Percentiles rank a stretch among this genome's conserved stretches.
These are phyloP conservation scores for Myioborus miniatus DNA, from an alignment of 2,797 vertebrate genomes.

Conservation along the genomic window DNA sequence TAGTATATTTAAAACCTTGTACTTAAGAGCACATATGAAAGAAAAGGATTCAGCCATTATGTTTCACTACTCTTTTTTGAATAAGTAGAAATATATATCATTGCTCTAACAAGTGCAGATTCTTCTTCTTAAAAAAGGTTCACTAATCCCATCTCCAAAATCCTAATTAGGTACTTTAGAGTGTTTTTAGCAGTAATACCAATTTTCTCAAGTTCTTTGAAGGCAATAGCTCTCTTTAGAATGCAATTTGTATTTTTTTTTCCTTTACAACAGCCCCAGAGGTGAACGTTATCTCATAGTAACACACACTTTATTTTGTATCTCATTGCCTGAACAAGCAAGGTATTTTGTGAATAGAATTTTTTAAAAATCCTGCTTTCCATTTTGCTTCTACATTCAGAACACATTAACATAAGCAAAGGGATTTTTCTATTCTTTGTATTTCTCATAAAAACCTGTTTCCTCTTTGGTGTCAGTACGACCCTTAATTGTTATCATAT, in stretches of 20 bases:
- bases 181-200: neutral
- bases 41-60: neutral
- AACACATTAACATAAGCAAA: neutral
- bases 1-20: neutral
- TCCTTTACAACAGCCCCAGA: neutral
- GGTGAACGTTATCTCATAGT: slow-evolving; percentile 10
- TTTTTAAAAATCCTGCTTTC: neutral
- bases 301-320: neutral
- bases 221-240: neutral
- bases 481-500: neutral
- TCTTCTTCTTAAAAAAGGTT: neutral
- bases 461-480: neutral
- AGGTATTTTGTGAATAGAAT: neutral
- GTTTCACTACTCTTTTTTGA: neutral
- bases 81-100: neutral
- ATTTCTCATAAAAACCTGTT: neutral
- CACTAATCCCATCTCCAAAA: neutral
- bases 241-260: neutral
- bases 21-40: neutral
- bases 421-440: neutral
- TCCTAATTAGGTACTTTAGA: slow-evolving; percentile 2
- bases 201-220: slow-evolving; percentile 17
- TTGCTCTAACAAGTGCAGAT: neutral
- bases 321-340: slow-evolving; percentile 18
- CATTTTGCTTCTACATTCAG: neutral